Conservation (phyloP, 2,113 vertebrate species). For the Mustela lutreola region DNA sequence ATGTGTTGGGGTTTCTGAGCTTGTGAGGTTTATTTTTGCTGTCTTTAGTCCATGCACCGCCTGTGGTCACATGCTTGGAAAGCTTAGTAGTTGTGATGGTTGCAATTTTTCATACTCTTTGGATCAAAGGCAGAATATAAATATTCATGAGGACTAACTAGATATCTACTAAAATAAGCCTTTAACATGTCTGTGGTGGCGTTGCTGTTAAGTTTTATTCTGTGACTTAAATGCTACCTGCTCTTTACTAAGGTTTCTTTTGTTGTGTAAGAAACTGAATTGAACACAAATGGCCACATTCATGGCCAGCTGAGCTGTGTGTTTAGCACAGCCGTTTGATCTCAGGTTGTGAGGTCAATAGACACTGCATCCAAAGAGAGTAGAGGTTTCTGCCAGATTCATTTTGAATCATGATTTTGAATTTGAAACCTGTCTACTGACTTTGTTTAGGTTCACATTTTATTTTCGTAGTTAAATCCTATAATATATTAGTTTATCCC, state of each 20-base stretch:
- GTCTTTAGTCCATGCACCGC: background rate
- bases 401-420: conserved; percentile 28
- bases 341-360: background rate
- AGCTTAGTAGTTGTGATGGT: background rate
- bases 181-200: background rate
- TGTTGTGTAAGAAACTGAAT: background rate
- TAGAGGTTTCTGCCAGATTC: background rate
- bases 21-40: background rate
- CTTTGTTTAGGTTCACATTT: conserved; percentile 23
- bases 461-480: background rate
- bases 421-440: background rate
- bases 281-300: background rate
- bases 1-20: background rate
- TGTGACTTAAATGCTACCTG: background rate
- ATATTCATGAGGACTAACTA: conserved; percentile 5
- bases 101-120: conserved; percentile 44
- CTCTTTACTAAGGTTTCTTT: background rate
- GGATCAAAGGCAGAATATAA: conserved; percentile 32
- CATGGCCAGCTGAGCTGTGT: background rate
- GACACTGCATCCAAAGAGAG: background rate
- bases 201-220: background rate
- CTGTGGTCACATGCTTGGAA: background rate
- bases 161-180: background rate
- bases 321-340: background rate
- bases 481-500: background rate